These are phyloP conservation scores for Geothlypis trichas DNA, from an alignment of 2,113 vertebrate genomes.

Conservation along the genomic window DNA sequence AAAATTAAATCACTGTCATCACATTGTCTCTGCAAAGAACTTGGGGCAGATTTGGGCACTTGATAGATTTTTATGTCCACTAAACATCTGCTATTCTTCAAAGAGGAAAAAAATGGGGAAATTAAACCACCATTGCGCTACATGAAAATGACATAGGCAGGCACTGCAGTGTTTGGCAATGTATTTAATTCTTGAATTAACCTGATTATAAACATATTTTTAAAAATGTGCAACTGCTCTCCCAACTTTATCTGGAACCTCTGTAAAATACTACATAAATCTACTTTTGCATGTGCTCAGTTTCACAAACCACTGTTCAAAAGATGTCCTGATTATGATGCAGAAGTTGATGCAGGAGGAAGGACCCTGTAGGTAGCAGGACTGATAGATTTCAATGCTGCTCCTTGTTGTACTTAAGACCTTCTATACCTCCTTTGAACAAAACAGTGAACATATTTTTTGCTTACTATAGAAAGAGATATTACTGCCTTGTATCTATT, in stretches of 20 bases:
- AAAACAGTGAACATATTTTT: not conserved
- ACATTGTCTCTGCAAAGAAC: not conserved
- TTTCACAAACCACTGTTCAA: not conserved
- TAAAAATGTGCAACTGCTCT: not conserved
- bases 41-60: not conserved
- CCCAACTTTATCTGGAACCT: not conserved
- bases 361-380: not conserved
- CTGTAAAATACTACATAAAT: not conserved
- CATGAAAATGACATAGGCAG: not conserved
- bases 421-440: not conserved
- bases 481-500: not conserved
- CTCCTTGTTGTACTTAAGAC: not conserved
- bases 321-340: not conserved
- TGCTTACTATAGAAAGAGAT: not conserved
- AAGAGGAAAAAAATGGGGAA: not conserved
- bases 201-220: not conserved
- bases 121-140: not conserved
- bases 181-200: not conserved
- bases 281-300: not conserved
- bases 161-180: not conserved
- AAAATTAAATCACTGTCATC: conserved; percentile 9
- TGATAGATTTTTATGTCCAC: not conserved
- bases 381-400: not conserved
- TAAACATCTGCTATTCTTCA: not conserved
- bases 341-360: not conserved